phyloP scores from a whole-genome alignment of 2,113 vertebrate species.

The Lophura nycthemera region DNA sequence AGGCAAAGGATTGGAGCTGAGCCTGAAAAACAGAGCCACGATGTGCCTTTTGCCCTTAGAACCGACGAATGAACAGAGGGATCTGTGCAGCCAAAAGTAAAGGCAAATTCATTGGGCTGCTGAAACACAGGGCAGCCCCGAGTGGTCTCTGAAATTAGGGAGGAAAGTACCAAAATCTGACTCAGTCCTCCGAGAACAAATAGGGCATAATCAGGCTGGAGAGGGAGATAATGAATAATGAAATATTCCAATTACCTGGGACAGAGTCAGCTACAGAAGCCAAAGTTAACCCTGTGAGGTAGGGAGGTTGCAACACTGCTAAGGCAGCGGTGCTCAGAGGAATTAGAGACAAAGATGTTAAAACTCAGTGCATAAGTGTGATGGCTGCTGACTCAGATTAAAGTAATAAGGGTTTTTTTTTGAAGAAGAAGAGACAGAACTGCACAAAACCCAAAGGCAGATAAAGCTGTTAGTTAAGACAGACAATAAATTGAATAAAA shows the following conservation, averaged over 20 bases:
- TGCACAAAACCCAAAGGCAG: not conserved
- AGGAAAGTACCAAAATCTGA: not conserved
- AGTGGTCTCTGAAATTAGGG: not conserved
- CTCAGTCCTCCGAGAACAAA: not conserved
- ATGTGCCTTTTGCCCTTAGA: not conserved
- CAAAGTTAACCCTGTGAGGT: no score
- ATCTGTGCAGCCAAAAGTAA: not conserved
- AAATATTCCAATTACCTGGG: not conserved
- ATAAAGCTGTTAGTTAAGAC: not conserved
- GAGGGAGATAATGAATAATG: not conserved
- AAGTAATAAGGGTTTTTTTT: not conserved
- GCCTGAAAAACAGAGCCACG: no score
- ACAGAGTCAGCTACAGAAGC: not conserved
- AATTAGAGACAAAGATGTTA: not conserved
- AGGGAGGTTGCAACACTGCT: not conserved
- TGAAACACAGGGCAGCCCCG: fast-evolving
- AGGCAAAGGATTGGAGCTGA: not conserved
- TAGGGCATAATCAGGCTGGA: not conserved
- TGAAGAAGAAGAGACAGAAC: not conserved
- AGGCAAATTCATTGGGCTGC: no score
- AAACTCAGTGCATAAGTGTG: fast-evolving
- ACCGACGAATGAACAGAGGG: not conserved
- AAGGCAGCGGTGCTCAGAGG: not conserved
- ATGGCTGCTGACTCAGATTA: not conserved
- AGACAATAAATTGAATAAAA: not conserved